Conservation (phyloP, 2,113 vertebrate species). For the Zosterops japonicus region DNA sequence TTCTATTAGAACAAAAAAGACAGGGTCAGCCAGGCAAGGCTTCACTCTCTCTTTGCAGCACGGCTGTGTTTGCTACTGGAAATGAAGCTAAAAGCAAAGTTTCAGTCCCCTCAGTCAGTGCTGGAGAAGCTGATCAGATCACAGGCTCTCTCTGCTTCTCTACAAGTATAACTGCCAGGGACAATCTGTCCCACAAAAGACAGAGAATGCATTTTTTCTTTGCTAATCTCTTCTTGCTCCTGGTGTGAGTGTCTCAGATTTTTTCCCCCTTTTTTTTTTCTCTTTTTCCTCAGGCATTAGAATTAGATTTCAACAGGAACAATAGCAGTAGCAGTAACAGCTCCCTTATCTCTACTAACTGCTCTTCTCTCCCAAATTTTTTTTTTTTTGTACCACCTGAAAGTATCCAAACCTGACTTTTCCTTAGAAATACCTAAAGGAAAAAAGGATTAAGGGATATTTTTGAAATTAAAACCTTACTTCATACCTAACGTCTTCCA, state of each 20-base stretch:
- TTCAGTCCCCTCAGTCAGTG: neutral
- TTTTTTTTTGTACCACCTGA: neutral
- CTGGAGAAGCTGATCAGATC: constrained; percentile 5
- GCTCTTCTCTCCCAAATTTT: neutral
- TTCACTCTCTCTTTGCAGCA: neutral
- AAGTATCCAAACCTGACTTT: neutral
- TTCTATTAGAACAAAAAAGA: neutral
- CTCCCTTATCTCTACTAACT: neutral
- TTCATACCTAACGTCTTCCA: neutral
- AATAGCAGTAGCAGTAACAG: neutral
- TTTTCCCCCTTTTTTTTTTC: neutral
- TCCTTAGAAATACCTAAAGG: neutral
- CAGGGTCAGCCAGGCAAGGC: neutral
- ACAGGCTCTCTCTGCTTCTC: neutral
- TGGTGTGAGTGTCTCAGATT: neutral
- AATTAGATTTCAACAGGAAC: constrained; percentile 6
- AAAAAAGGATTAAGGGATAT: constrained; percentile 22
- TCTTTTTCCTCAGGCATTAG: neutral
- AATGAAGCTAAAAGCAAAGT: neutral
- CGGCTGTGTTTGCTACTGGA: neutral
- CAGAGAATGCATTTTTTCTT: neutral
- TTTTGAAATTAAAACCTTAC: constrained; percentile 3
- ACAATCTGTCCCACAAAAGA: neutral
- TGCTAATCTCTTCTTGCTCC: neutral
- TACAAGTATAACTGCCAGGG: neutral